Evolutionary conservation across 2,888 invertebrate species (phyloP).

Genomic region (Eristalis arbustorum): DNA sequence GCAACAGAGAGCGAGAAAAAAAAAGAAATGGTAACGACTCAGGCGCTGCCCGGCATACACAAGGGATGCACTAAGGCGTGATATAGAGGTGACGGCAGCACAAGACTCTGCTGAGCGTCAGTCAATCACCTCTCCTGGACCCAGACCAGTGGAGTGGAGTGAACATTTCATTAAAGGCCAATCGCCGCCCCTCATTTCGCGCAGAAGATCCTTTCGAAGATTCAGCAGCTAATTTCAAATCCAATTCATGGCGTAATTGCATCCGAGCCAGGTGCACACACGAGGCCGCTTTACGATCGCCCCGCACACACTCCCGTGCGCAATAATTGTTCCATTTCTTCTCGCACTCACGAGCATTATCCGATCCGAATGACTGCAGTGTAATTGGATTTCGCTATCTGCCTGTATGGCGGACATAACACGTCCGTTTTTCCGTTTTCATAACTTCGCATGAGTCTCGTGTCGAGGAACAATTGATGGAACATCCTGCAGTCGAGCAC

Average conservation of each 20-base stretch:
- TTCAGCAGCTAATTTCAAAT: slow-evolving; percentile 67
- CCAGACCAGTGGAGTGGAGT: background rate
- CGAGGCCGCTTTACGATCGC: slow-evolving; percentile 39
- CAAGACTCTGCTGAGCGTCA: background rate
- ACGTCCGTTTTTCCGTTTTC: slow-evolving; percentile 38
- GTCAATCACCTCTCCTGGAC: slow-evolving; percentile 3
- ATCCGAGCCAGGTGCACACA: slow-evolving; percentile 66
- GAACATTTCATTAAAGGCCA: slow-evolving; percentile 62
- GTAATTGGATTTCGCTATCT: slow-evolving; percentile 69
- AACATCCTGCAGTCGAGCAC: background rate
- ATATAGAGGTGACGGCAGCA: slow-evolving; percentile 27
- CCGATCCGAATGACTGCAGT: slow-evolving; percentile 45
- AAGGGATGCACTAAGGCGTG: slow-evolving; percentile 38
- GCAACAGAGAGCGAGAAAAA: background rate
- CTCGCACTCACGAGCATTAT: background rate
- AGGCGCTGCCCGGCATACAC: slow-evolving; percentile 26
- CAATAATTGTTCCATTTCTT: slow-evolving; percentile 53
- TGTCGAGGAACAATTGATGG: slow-evolving; percentile 63
- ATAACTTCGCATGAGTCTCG: slow-evolving; percentile 53
- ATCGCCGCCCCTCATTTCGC: slow-evolving; percentile 27
- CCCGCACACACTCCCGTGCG: background rate
- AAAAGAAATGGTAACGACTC: slow-evolving; percentile 14
- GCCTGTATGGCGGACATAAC: slow-evolving; percentile 52
- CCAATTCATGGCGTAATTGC: slow-evolving; percentile 68
- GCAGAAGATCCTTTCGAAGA: slow-evolving; percentile 15